Evolutionary conservation across 2,797 vertebrate species (phyloP).

Genomic region (Enteromius fasciolatus): DNA sequence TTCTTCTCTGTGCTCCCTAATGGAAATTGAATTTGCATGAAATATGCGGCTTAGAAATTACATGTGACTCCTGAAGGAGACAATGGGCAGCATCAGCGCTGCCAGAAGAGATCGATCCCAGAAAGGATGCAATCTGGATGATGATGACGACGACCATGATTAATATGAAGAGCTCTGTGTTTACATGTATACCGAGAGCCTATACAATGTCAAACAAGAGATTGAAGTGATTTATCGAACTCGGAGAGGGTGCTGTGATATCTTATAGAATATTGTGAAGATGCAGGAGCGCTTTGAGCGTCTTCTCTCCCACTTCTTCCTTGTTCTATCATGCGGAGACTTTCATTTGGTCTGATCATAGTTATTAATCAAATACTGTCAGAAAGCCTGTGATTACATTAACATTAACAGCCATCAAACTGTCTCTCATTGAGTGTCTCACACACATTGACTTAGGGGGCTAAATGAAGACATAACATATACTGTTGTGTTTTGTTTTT

Average conservation of each 20-base stretch:
- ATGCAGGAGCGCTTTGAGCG: slow-evolving; percentile 6
- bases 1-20: slow-evolving; percentile 67
- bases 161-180: slow-evolving; percentile 50
- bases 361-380: slow-evolving; percentile 53
- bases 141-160: slow-evolving; percentile 79
- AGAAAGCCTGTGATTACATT: slow-evolving; percentile 54
- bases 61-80: slow-evolving; percentile 80
- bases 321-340: slow-evolving; percentile 28
- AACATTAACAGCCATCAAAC: slow-evolving; percentile 53
- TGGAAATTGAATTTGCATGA: slow-evolving; percentile 85
- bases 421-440: background rate
- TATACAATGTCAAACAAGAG: slow-evolving; percentile 30
- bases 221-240: slow-evolving; percentile 30
- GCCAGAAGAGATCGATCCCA: slow-evolving; percentile 76
- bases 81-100: slow-evolving; percentile 74
- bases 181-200: slow-evolving; percentile 37
- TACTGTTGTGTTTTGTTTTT: background rate
- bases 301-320: slow-evolving; percentile 20
- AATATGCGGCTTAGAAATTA: slow-evolving; percentile 81
- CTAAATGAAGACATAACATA: background rate
- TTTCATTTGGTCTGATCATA: slow-evolving; percentile 54
- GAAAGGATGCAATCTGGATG: slow-evolving; percentile 71
- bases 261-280: slow-evolving; percentile 9
- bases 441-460: background rate
- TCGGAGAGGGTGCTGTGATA: slow-evolving; percentile 2